Evolutionary conservation across 2,888 invertebrate species (phyloP).

Genomic region (Gortyna flavago): DNA sequence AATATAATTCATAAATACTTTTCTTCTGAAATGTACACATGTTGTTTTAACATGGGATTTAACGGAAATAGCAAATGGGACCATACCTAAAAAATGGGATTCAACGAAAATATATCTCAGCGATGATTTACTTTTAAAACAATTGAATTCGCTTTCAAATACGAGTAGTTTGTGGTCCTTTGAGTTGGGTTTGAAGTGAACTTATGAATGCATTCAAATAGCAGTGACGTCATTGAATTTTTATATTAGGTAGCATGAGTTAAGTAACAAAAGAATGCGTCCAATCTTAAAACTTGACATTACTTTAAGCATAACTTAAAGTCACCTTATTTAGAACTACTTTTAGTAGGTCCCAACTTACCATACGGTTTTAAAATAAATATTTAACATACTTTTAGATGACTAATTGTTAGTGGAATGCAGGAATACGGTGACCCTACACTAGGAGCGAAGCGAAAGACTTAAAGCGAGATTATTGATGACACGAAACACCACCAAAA

Average conservation of each 20-base stretch:
- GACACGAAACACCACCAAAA: not conserved
- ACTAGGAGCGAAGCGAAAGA: conserved; percentile 8
- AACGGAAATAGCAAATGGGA: too few relatives aligned
- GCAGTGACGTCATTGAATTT: not conserved
- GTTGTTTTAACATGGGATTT: too few relatives aligned
- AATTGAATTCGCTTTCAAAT: not conserved
- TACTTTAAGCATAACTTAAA: conserved; percentile 9
- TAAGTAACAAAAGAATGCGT: conserved; percentile 33
- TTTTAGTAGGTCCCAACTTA: conserved; percentile 15
- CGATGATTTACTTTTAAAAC: not conserved
- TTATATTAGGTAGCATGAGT: conserved; percentile 8
- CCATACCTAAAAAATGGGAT: too few relatives aligned
- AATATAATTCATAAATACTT: too few relatives aligned
- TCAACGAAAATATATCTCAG: too few relatives aligned
- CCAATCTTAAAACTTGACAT: conserved; percentile 31
- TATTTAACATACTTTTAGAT: conserved; percentile 54
- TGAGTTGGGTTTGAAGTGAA: not conserved
- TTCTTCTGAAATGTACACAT: too few relatives aligned
- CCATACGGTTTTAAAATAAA: conserved; percentile 37
- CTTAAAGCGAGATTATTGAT: not conserved
- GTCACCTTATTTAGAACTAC: conserved; percentile 29
- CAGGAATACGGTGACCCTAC: not conserved
- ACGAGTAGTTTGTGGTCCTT: too few relatives aligned
- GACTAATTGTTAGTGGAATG: conserved; percentile 55
- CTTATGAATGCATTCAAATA: not conserved